phyloP scores from a whole-genome alignment of 1,140 invertebrate species.

The Trypoxylus dichotomus region DNA sequence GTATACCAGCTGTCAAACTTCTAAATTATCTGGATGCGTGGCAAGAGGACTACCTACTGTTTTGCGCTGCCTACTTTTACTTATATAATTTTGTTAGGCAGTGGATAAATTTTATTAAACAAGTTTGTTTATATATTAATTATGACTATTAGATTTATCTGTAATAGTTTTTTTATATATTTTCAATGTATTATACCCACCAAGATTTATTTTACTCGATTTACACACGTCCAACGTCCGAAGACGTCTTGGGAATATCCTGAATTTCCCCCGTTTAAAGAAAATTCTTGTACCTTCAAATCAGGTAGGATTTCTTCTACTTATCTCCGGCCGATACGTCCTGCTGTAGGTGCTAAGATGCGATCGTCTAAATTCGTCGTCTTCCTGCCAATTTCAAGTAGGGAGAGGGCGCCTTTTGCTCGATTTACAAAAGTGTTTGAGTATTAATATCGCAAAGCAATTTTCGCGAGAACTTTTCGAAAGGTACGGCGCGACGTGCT shows the following conservation, averaged over 20 bases:
- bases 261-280: not conserved
- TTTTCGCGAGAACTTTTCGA: not conserved
- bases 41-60: too few species aligned
- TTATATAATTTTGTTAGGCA: too few species aligned
- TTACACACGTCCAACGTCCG: not conserved
- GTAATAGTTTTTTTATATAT: too few species aligned
- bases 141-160: too few species aligned
- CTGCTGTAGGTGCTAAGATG: not conserved
- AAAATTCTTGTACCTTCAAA: not conserved
- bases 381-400: not conserved
- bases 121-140: too few species aligned
- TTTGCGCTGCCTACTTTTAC: too few species aligned
- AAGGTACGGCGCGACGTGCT: not conserved
- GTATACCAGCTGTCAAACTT: too few species aligned
- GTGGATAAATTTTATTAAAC: too few species aligned
- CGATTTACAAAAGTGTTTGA: not conserved
- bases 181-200: too few species aligned
- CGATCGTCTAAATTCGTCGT: not conserved
- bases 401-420: not conserved
- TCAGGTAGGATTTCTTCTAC: not conserved
- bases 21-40: too few species aligned
- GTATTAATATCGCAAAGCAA: not conserved
- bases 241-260: not conserved
- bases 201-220: too few species aligned
- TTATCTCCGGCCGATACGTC: not conserved